Evolutionary conservation across 2,888 invertebrate species (phyloP), one percentile per base, ranked within the genome.

Genomic region (Dasypogon diadema): DNA sequence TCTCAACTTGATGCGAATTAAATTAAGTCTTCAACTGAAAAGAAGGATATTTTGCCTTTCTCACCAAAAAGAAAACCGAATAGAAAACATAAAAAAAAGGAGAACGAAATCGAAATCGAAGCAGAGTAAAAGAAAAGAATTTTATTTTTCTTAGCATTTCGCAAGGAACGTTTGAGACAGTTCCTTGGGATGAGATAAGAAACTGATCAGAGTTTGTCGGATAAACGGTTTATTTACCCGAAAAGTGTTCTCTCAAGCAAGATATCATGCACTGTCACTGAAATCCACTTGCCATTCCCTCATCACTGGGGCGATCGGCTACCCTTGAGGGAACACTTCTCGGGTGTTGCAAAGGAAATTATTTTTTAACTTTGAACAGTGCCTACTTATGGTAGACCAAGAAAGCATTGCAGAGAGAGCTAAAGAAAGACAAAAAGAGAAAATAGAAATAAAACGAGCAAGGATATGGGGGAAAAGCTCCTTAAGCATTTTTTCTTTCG

Each of bases 11-110:
- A 21, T 46, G 16, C 21, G 42, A 34, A 37, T 37, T 21, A 42
- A 63, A 48, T 12, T 22, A 63, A 63, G 48, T 16, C 51, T 2
- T 48, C 2, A 65, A 65, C 65, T 65, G 42, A 65, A 65, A 65
- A 48, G 65, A 70, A 70, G 70, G 70, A 70, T 70, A 54, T 70
- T 70, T 70, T 70, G 70, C 70, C 70, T 70, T 68, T 54, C 14
- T 70, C 54, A 18, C 34, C 70, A 70, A 70, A n/a, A n/a, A 70
- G 34, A 70, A 70, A 51, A 70, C 16, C 34, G 70, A 70, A 70
- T 21, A 10, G 22, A 54, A n/a, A 70, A 65, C 14, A 54, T 22
- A 22, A 65, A 70, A 51, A 18, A 51, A 70, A 54, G 48, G 2
- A 22, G 24, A 68, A 48, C 14, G 12, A n/a, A 30, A 54, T 24